These are phyloP conservation scores for Mythimna pallens DNA, from an alignment of 2,888 invertebrate species.

Conservation along the genomic window DNA sequence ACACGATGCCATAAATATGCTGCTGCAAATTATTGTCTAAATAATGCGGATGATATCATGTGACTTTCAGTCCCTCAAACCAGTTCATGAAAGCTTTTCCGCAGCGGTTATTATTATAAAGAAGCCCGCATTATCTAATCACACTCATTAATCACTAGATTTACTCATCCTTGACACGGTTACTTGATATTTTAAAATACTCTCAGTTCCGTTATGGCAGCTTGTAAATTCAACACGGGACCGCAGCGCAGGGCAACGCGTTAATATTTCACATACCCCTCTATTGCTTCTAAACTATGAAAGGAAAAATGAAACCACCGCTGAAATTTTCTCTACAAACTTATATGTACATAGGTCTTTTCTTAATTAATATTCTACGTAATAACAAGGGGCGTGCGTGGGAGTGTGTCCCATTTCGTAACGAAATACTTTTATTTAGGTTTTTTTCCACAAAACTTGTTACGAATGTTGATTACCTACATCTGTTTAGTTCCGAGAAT, in stretches of 20 bases:
- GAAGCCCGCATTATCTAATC: constrained; percentile 37
- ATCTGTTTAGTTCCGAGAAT: constrained; percentile 12
- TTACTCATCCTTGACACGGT: constrained; percentile 44
- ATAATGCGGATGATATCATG: constrained; percentile 31
- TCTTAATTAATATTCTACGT: constrained; percentile 56
- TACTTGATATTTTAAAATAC: constrained; percentile 64
- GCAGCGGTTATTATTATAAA: constrained; percentile 14
- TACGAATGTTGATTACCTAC: neutral
- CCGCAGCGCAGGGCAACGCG: constrained; percentile 51
- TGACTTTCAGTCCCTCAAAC: constrained; percentile 22
- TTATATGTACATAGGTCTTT: constrained; percentile 61
- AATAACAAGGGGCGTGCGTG: constrained; percentile 28
- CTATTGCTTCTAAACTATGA: constrained; percentile 70
- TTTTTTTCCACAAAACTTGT: neutral
- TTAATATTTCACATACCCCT: constrained; percentile 73
- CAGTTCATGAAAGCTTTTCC: constrained; percentile 29
- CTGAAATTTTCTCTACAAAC: constrained; percentile 61
- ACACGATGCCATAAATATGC: constrained; percentile 24
- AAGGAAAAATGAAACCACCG: constrained; percentile 68
- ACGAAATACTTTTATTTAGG: constrained; percentile 3
- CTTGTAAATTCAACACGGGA: constrained; percentile 50
- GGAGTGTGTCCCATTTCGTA: constrained; percentile 19
- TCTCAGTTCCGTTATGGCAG: constrained; percentile 51
- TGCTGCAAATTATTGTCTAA: constrained; percentile 16
- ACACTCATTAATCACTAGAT: constrained; percentile 46